A percentile compares a stretch with the other conserved stretches of the same genome.
Conservation (phyloP, 2,888 invertebrate genomes). For the Periphyllus acericola region DNA sequence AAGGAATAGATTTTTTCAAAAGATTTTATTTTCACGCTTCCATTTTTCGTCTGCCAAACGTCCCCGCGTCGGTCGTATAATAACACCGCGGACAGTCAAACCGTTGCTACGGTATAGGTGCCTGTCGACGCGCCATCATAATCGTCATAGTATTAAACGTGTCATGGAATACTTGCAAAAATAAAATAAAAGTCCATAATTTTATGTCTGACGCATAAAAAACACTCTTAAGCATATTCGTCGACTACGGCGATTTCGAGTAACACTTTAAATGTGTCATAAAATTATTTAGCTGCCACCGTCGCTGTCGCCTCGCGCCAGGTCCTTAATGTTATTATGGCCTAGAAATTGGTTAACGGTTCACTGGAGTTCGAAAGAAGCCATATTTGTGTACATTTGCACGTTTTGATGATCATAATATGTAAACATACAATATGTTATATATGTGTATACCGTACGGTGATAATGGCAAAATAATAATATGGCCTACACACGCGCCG, state of each 20-base stretch:
- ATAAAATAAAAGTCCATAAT: too few relatives aligned
- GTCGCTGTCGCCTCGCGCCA: neutral
- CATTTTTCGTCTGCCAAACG: neutral
- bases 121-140: neutral
- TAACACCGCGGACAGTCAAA: neutral
- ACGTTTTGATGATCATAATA: conserved; percentile 10
- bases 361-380: conserved; percentile 12
- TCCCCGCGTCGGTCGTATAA: neutral
- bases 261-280: neutral
- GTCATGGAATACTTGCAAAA: neutral
- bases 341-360: conserved; percentile 13
- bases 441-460: neutral
- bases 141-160: neutral
- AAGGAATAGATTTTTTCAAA: neutral
- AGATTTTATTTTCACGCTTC: neutral
- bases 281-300: neutral
- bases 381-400: neutral
- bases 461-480: neutral
- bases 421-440: neutral
- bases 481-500: too few relatives aligned
- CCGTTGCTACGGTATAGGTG: neutral
- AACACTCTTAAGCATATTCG: neutral
- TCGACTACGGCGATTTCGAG: neutral
- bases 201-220: neutral
- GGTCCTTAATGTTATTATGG: neutral